Evolutionary conservation across 2,113 vertebrate genomes (phyloP), one percentile per base, ranked within the genome.

Genomic region (Scatophagus argus): DNA sequence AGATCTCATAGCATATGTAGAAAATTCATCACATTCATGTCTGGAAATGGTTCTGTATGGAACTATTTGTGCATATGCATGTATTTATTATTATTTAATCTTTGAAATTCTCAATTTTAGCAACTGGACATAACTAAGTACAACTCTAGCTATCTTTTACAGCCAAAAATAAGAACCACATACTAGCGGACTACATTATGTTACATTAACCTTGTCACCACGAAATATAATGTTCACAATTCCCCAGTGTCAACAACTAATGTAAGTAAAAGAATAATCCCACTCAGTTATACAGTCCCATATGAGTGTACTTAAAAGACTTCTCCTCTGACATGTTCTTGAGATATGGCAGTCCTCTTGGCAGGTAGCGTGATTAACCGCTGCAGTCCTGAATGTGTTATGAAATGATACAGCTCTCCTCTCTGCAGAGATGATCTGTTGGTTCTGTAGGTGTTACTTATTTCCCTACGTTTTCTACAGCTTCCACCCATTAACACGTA

Each of bases 401-500:
- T 91, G 90, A 94, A 94, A 92, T 91, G 87, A 92, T 90, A 85
- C 85, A 74, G 86, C 88, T 86, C 74, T 77, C 74, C 82, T 72
- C 51, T 83, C 81, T 79, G 19, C 55, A 69, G 81, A 84, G 89
- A 90, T 89, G 91, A 94, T 92, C 90, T 90, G 88, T 89, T 91
- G 87, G 85, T 90, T 91, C 88, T 85, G 85, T 87, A 89, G 89
- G 88, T 89, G 88, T 93, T 93, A 93, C 93, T 94, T 91, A 94
- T 94, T 92, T 88, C 88, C 79, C 82, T 88, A 86, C 93, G 92
- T 94, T 94, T 94, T 91, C 81, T 51, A 75, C 84, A 68, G 91
- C 93, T 87, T 84, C 85, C 77, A 79, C 83, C 93, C 92, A 94
- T 94, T 95, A 95, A 93, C 92, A 93, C 88, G 90, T 92, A 91